These are phyloP conservation scores for Tenebrosternarchus preto DNA, from an alignment of 2,113 vertebrate genomes.

Conservation along the genomic window DNA sequence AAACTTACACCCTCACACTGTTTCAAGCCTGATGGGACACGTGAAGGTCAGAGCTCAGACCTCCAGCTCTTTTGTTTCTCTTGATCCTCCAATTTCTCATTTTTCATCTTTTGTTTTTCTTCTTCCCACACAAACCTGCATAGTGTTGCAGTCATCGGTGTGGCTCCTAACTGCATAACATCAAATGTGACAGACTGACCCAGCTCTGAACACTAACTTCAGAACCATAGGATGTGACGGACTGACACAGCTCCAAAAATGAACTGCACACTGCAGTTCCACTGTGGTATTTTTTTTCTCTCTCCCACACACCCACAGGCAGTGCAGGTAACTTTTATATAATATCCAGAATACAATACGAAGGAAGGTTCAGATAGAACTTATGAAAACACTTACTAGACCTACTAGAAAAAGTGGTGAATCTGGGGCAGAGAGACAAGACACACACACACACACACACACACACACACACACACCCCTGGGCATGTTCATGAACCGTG, in stretches of 20 bases:
- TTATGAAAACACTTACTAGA: slow-evolving; percentile 1
- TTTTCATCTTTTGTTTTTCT: background rate
- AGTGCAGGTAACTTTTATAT: too few species aligned
- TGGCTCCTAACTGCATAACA: background rate
- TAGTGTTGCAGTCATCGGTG: slow-evolving; percentile 4
- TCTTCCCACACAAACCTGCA: slow-evolving; percentile 10
- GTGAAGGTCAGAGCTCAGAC: too few species aligned
- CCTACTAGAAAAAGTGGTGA: slow-evolving; percentile 22
- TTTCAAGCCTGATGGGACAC: too few species aligned
- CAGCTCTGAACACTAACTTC: too few species aligned
- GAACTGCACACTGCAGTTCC: too few species aligned
- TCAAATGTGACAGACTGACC: background rate
- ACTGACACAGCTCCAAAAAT: too few species aligned
- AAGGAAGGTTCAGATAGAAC: background rate
- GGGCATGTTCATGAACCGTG: too few species aligned
- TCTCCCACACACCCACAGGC: too few species aligned
- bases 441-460: slow-evolving; percentile 37
- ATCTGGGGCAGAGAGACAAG: background rate
- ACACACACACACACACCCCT: slow-evolving; percentile 1
- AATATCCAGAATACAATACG: background rate
- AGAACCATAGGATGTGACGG: too few species aligned
- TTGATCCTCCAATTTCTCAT: background rate
- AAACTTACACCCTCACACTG: too few species aligned
- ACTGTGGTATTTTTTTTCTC: too few species aligned
- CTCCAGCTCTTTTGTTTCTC: background rate